Base-by-base conservation (phyloP, 2,888 invertebrate genomes). In the Leptogaster cylindrica region DNA sequence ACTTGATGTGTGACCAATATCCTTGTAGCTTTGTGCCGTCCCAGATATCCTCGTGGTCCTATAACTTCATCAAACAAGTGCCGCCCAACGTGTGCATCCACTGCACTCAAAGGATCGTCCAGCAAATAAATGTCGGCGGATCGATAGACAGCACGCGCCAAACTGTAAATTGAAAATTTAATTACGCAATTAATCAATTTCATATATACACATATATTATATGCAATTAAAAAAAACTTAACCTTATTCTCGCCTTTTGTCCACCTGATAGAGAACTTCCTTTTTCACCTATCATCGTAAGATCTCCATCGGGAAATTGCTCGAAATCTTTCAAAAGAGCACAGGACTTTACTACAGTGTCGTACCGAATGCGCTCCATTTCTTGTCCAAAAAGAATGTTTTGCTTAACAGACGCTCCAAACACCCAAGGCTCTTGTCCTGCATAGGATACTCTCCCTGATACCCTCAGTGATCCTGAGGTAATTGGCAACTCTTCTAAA, bases 361-460 rank as follows among this genome's bases (percentile, higher is more conserved):
- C 75, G 72, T 83, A 84, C 6, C 75, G 75, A 3, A 74, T 68
- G 67, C 76, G 74, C 48, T 80, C 74, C 58, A 70, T 68, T 27
- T 70, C 70, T 50, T 71, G 80, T 0, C 94, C 94, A 78, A 95
- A 95, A n/a, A 91, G 78, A 73, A 95, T 92, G 79, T 95, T 95
- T 76, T 93, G 92, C 55, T 90, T 83, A 1, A 95, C 85, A 1
- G 90, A 88, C 12, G 87, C 86, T 1, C 88, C 88, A 76, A 90
- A 91, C 0, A 91, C 86, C 95, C 95, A 95, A 5, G 95, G 87
- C 77, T 94, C 92, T 79, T 94, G 93, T 71, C 89, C 85, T 0
- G 92, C 90, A 78, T 93, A 95, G 23, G 89, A 88, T 10, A 88
- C 68, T 31, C 77, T 82, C 2, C 89, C 93, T 58, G 84, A 83